A percentile compares a stretch with the other conserved stretches of the same genome.
Evolutionary conservation across 2,888 invertebrate species (phyloP).

Genomic region (Volucella zonaria): DNA sequence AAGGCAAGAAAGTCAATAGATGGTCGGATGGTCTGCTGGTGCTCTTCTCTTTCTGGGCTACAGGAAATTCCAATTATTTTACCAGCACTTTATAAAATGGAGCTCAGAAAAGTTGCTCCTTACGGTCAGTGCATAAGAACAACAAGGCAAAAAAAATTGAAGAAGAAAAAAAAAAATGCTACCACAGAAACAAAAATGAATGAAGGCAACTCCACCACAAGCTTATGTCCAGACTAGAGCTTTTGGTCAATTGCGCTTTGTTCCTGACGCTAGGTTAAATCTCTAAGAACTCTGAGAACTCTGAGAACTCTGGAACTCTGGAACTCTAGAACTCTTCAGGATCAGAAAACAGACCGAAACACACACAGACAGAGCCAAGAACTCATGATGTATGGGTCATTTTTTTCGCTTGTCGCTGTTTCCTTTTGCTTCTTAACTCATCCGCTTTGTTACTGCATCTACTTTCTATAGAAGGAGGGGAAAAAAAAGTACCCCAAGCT

Average conservation of each 20-base stretch:
- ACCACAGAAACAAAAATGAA: constrained; percentile 16
- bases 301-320: no score
- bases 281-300: not conserved
- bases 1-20: constrained; percentile 35
- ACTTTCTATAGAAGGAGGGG: not conserved
- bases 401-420: not conserved
- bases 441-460: constrained; percentile 43
- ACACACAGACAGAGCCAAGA: constrained; percentile 14
- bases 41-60: not conserved
- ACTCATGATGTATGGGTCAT: constrained; percentile 16
- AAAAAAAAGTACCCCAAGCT: not conserved
- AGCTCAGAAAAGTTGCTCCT: constrained; percentile 63
- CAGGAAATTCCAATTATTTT: constrained; percentile 71
- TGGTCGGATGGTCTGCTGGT: not conserved
- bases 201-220: constrained; percentile 13
- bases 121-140: constrained; percentile 44
- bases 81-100: constrained; percentile 70
- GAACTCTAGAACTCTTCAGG: not conserved
- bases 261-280: constrained; percentile 9
- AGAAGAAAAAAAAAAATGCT: constrained; percentile 9
- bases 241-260: constrained; percentile 54
- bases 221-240: constrained; percentile 33
- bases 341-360: not conserved
- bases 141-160: constrained; percentile 8
- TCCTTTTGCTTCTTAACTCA: constrained; percentile 3